phyloP scores from a whole-genome alignment of 2,888 invertebrate species.

The Xylota segnis region DNA sequence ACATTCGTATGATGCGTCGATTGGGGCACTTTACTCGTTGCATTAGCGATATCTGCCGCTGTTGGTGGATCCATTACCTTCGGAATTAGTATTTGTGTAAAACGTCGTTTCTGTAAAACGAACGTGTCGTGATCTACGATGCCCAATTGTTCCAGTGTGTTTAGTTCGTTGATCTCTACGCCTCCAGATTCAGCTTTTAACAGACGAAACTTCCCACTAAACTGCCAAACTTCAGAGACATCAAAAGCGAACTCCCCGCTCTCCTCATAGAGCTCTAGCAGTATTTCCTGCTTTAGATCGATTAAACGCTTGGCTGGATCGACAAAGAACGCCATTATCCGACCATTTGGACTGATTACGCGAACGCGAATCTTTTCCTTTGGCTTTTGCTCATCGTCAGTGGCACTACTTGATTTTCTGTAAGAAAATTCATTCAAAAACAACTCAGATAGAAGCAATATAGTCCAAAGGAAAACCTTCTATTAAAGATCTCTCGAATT shows the following conservation, averaged over 20 bases:
- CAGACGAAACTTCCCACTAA: slow-evolving; percentile 82
- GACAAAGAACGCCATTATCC: slow-evolving; percentile 80
- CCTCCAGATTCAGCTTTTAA: slow-evolving; percentile 81
- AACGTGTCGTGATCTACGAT: slow-evolving; percentile 82
- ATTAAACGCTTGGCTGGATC: slow-evolving; percentile 80
- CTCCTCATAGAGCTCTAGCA: slow-evolving; percentile 82
- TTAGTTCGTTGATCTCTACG: slow-evolving; percentile 80
- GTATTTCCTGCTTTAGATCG: slow-evolving; percentile 82
- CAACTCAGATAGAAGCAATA: background rate
- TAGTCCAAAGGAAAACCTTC: slow-evolving; percentile 29
- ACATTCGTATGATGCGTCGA: slow-evolving; percentile 81
- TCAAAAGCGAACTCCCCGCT: slow-evolving; percentile 81
- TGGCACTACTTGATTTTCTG: slow-evolving; percentile 50
- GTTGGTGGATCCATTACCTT: slow-evolving; percentile 85
- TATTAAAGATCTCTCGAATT: slow-evolving; percentile 59
- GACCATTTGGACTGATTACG: slow-evolving; percentile 82
- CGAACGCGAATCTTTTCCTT: slow-evolving; percentile 81
- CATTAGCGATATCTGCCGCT: slow-evolving; percentile 84
- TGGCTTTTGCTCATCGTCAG: slow-evolving; percentile 11
- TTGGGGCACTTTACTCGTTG: slow-evolving; percentile 84
- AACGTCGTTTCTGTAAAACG: slow-evolving; percentile 81
- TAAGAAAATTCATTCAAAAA: slow-evolving; percentile 20
- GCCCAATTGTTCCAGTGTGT: slow-evolving; percentile 80
- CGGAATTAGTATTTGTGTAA: slow-evolving; percentile 79
- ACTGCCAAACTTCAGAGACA: slow-evolving; percentile 81